Conservation (phyloP, 2,888 invertebrate genomes). For the Parelbella ahira region DNA sequence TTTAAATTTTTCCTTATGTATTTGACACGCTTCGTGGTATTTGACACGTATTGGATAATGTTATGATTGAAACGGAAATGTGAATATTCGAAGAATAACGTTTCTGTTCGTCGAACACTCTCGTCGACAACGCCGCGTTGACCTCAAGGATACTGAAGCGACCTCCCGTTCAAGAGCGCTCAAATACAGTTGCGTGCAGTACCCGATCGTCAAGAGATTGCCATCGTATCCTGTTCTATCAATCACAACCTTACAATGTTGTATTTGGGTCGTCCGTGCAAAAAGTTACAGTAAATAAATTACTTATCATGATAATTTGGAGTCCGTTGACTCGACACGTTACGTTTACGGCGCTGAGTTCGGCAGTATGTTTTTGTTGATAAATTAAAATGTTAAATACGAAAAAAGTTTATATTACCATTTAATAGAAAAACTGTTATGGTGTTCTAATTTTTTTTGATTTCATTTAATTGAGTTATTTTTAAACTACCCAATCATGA, state of each 20-base stretch:
- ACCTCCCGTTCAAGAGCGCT: conserved; percentile 7
- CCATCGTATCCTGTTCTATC: conserved; percentile 43
- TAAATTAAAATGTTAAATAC: too few relatives aligned
- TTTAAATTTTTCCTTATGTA: not conserved
- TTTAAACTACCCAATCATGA: too few relatives aligned
- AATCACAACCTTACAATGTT: conserved; percentile 39
- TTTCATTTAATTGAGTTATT: too few relatives aligned
- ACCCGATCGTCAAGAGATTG: conserved; percentile 26
- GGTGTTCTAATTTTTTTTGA: too few relatives aligned
- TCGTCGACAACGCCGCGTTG: conserved; percentile 1
- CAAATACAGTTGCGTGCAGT: conserved; percentile 28
- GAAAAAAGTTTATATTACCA: too few relatives aligned
- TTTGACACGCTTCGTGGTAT: conserved; percentile 5
- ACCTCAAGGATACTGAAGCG: conserved; percentile 12
- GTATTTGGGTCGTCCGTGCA: conserved; percentile 44
- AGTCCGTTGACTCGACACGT: conserved; percentile 46
- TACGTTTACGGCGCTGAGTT: conserved; percentile 30
- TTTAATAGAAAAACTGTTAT: too few relatives aligned
- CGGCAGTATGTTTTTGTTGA: conserved; percentile 30
- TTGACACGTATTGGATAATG: not conserved
- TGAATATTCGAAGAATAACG: conserved; percentile 1
- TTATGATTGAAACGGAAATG: not conserved
- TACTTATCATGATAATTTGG: conserved; percentile 43
- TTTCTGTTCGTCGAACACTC: too few relatives aligned
- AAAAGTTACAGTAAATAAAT: conserved; percentile 33